Evolutionary conservation across 2,797 vertebrate species (phyloP).

Genomic region (Danio tinwini): DNA sequence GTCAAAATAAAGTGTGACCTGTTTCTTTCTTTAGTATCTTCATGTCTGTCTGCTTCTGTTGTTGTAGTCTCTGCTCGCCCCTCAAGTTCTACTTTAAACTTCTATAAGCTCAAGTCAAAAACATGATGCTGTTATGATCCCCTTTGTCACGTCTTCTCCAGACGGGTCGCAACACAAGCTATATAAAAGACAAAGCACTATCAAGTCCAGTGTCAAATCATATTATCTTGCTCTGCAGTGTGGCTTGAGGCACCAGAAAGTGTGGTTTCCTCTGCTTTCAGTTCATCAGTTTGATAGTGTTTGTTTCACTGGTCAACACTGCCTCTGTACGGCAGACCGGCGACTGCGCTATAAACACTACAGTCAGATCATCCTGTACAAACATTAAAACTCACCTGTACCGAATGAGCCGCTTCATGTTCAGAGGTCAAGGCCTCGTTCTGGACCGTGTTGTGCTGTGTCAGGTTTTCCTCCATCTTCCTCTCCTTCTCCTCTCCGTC

Average conservation of each 20-base stretch:
- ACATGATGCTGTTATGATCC: neutral
- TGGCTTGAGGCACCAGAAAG: neutral
- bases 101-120: neutral
- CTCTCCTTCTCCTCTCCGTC: slow-evolving; percentile 86
- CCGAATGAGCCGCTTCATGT: slow-evolving; percentile 70
- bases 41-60: neutral
- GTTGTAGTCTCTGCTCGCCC: neutral
- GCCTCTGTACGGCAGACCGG: slow-evolving; percentile 68
- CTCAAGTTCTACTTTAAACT: neutral
- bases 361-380: slow-evolving; percentile 18
- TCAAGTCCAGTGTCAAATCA: neutral
- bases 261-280: neutral
- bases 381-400: slow-evolving; percentile 76
- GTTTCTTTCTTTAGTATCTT: neutral
- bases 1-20: no score
- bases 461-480: slow-evolving; percentile 87
- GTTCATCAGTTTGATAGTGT: neutral
- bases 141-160: neutral
- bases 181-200: slow-evolving; percentile 2
- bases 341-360: slow-evolving; percentile 42
- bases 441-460: slow-evolving; percentile 92
- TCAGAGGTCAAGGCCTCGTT: slow-evolving; percentile 88
- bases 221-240: neutral
- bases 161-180: neutral
- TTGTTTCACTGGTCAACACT: slow-evolving; percentile 68